A percentile compares a stretch with the other conserved stretches of the same genome.
phyloP scores from a whole-genome alignment of 2,888 invertebrate species.

The Mythimna pallens region DNA sequence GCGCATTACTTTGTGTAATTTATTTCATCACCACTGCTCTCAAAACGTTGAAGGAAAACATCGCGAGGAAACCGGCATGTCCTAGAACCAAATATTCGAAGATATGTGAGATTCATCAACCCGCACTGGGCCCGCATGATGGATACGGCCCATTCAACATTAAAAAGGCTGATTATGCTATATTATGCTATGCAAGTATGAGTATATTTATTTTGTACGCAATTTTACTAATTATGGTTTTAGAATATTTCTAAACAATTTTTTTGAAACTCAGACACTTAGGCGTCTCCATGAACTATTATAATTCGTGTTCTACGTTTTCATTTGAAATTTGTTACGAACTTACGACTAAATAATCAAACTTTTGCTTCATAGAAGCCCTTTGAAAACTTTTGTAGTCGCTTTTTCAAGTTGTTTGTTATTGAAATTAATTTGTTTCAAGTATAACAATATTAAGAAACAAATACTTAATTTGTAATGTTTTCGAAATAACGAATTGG shows the following conservation, averaged over 20 bases:
- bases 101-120: too few relatives aligned
- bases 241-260: slow-evolving; percentile 5
- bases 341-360: slow-evolving; percentile 44
- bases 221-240: background rate
- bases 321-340: slow-evolving; percentile 34
- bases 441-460: slow-evolving; percentile 49
- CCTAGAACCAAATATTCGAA: too few relatives aligned
- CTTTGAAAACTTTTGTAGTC: slow-evolving; percentile 44
- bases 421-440: slow-evolving; percentile 57
- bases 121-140: too few relatives aligned
- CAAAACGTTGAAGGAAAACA: too few relatives aligned
- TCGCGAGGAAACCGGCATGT: too few relatives aligned
- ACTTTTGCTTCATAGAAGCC: slow-evolving; percentile 46
- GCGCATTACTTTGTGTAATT: too few relatives aligned
- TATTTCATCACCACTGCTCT: too few relatives aligned
- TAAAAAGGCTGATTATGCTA: too few relatives aligned
- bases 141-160: too few relatives aligned
- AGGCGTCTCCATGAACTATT: slow-evolving; percentile 19
- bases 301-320: slow-evolving; percentile 35
- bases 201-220: too few relatives aligned
- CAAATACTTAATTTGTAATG: slow-evolving; percentile 51
- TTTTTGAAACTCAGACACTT: background rate
- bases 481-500: slow-evolving; percentile 28
- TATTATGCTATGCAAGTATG: too few relatives aligned
- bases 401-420: slow-evolving; percentile 54